phyloP scores from a whole-genome alignment of 2,797 vertebrate species.

The Decapterus maruadsi region DNA sequence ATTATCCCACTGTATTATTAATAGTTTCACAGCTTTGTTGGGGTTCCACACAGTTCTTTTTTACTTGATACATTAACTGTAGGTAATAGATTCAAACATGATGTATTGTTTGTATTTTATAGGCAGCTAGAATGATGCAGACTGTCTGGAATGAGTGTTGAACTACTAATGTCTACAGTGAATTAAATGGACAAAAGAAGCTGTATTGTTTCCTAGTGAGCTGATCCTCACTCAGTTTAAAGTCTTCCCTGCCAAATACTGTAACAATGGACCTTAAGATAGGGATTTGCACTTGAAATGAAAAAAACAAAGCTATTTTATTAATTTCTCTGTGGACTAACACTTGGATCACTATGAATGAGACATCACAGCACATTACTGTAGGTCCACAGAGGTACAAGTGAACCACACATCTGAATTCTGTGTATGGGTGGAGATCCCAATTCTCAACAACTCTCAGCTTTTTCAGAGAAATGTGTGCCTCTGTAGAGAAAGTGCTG shows the following conservation, averaged over 20 bases:
- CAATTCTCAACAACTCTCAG: constrained; percentile 3
- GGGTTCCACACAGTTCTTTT: too few species aligned
- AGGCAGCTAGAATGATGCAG: background rate
- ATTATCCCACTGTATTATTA: too few species aligned
- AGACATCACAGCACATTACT: constrained; percentile 25
- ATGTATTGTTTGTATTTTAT: too few species aligned
- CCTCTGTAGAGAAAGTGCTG: background rate
- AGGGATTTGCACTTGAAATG: background rate
- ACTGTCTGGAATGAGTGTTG: background rate
- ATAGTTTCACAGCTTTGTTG: too few species aligned
- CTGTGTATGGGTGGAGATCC: background rate
- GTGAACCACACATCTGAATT: constrained; percentile 32
- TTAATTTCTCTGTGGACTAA: constrained; percentile 2
- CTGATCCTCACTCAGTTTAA: background rate
- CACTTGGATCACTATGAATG: background rate
- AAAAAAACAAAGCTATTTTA: background rate
- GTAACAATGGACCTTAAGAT: constrained; percentile 1
- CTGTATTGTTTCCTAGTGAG: background rate
- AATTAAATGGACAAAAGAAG: background rate
- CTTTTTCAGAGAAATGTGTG: background rate
- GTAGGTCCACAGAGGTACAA: constrained; percentile 32
- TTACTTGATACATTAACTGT: background rate
- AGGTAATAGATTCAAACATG: background rate
- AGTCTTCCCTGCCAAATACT: background rate
- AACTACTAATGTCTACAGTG: background rate